These are phyloP conservation scores for Drosophila tani DNA, from an alignment of 1,140 invertebrate genomes.

Conservation along the genomic window DNA sequence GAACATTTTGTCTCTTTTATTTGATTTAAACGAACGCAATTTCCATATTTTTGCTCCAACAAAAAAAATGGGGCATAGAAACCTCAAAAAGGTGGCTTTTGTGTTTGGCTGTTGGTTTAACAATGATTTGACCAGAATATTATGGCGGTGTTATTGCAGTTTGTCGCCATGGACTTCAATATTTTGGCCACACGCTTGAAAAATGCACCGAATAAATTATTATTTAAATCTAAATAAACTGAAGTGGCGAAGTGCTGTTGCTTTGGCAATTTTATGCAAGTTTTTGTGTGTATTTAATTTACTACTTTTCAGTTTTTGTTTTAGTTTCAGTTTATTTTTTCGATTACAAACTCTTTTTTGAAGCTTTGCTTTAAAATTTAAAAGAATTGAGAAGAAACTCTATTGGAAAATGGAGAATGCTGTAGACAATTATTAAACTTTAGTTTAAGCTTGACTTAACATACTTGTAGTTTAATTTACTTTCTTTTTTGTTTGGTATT, in stretches of 20 bases:
- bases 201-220: slow-evolving; percentile 18
- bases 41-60: slow-evolving; percentile 53
- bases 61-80: slow-evolving; percentile 34
- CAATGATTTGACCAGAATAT: slow-evolving; percentile 65
- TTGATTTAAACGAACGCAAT: slow-evolving; percentile 66
- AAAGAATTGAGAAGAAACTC: background rate
- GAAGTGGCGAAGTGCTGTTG: slow-evolving; percentile 6
- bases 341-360: slow-evolving; percentile 5
- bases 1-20: slow-evolving; percentile 70
- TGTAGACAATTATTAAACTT: background rate
- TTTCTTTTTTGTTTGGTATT: slow-evolving; percentile 26
- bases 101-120: slow-evolving; percentile 76
- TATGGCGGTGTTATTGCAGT: slow-evolving; percentile 52
- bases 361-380: background rate
- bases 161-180: slow-evolving; percentile 63
- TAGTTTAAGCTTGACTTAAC: slow-evolving; percentile 8
- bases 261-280: slow-evolving; percentile 4
- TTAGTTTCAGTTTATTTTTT: background rate
- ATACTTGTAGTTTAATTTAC: slow-evolving; percentile 8
- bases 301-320: background rate
- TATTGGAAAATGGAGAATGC: background rate
- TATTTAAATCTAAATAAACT: slow-evolving; percentile 35
- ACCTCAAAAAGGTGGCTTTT: slow-evolving; percentile 80
- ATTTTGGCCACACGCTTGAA: slow-evolving; percentile 58
- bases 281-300: slow-evolving; percentile 11